Conservation (phyloP, 2,113 vertebrate species). For the Burhinus oedicnemus region DNA sequence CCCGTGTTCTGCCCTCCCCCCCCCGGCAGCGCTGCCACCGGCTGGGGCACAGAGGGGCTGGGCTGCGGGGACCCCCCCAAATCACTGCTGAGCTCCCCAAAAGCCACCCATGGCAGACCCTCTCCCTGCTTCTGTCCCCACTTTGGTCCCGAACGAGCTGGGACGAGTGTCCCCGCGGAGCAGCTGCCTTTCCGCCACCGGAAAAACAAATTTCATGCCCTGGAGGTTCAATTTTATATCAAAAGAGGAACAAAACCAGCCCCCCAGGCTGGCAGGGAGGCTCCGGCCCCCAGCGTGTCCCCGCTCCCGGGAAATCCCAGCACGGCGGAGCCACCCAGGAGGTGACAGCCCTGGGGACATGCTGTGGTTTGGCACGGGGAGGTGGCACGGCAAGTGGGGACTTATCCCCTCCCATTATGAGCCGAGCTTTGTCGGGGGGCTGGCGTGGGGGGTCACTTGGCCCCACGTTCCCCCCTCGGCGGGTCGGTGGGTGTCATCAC, state of each 20-base stretch:
- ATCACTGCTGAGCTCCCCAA: neutral
- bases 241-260: neutral
- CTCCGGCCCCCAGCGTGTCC: rapidly evolving
- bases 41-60: neutral
- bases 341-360: neutral
- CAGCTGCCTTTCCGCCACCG: rapidly evolving
- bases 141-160: neutral
- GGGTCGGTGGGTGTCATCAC: neutral
- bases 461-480: rapidly evolving
- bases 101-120: neutral
- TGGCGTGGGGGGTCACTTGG: neutral
- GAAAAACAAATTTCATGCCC: neutral
- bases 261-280: neutral
- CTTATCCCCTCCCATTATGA: neutral
- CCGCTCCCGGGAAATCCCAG: neutral
- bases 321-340: too few species aligned
- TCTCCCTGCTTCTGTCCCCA: neutral
- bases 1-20: too few species aligned
- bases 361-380: neutral
- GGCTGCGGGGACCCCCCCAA: neutral
- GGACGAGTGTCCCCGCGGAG: rapidly evolving
- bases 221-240: neutral
- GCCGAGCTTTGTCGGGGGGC: neutral
- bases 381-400: neutral
- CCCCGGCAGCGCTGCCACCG: too few species aligned